Evolutionary conservation across 1,140 invertebrate genomes (phyloP), one percentile per base, ranked within the genome.

Genomic region (Helicoverpa armigera): DNA sequence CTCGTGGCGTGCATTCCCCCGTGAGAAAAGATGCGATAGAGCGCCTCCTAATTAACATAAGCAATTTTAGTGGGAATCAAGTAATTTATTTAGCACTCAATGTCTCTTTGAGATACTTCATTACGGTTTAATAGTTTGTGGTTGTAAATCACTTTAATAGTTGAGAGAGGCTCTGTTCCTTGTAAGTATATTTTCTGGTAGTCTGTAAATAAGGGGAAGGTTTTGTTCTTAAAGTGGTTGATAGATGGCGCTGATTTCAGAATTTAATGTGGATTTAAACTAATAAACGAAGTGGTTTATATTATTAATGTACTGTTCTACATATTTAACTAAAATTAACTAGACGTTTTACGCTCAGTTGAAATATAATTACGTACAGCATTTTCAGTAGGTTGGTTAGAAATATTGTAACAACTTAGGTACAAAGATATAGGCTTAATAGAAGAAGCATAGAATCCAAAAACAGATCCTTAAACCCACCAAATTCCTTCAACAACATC

Each of bases 21-120:
- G 43, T 69, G 65, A 69, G 65, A 69, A 69, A 69, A 69, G 43
- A 50, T 69, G 16, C 65, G 43, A 69, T 69, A 13, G 16, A 50
- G 43, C 9, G n/a, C 11, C 18, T 1, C 65, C 43, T 69, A 69
- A 69, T 69, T 69, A 69, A 69, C 65, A 69, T 50, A 43, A 31
- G 29, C 63, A 67, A 48, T 48, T 48, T 18, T 67, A 67, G 14
- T 23, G 65, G 11, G 10, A 50, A 13, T 4, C 16, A 23, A 61
- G 65, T 69, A 69, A 69, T 69, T 69, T 69, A 69, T 69, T 50
- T 23, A 16, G n/a, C 35, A 67, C 14, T 69, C 16, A 18, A 50
- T 69, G 43, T 48, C 43, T 35, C 43, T 48, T 18, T 50, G 43
- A 13, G 65, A 48, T 50, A 69, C 43, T 69, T 16, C 43, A 69